These are phyloP conservation scores for Portunus trituberculatus DNA, from an alignment of 1,140 invertebrate genomes.

Conservation along the genomic window DNA sequence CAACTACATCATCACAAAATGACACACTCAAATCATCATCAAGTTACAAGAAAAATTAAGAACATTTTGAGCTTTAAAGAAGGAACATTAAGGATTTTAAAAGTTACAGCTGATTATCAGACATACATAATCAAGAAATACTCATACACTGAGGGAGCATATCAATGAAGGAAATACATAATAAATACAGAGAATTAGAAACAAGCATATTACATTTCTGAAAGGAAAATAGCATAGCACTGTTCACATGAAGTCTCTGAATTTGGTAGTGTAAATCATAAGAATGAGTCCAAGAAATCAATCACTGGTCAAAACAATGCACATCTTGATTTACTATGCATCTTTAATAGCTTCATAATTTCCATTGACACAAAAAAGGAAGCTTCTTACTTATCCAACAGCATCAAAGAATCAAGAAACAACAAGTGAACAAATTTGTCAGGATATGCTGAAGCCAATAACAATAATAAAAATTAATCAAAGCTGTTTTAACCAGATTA, in stretches of 20 bases:
- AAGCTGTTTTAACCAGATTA: slow-evolving; percentile 1
- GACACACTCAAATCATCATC: too few relatives aligned
- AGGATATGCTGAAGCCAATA: background rate
- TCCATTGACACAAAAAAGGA: too few relatives aligned
- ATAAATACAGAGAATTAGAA: background rate
- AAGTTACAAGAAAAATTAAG: background rate
- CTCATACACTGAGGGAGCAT: background rate
- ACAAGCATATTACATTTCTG: background rate
- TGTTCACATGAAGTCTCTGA: background rate
- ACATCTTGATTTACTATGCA: too few relatives aligned
- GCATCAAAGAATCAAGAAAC: background rate
- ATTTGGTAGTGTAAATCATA: too few relatives aligned
- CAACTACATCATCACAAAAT: too few relatives aligned
- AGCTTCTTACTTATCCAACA: background rate
- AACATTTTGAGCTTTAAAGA: background rate
- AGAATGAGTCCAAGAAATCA: too few relatives aligned
- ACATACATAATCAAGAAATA: slow-evolving; percentile 51
- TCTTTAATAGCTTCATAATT: too few relatives aligned
- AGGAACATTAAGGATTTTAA: background rate
- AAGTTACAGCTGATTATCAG: background rate
- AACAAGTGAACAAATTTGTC: background rate
- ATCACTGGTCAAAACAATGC: too few relatives aligned
- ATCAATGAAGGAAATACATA: background rate
- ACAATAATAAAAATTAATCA: background rate
- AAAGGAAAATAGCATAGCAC: background rate